Evolutionary conservation across 2,113 vertebrate species (phyloP).

Genomic region (Pollimyrus isidori): DNA sequence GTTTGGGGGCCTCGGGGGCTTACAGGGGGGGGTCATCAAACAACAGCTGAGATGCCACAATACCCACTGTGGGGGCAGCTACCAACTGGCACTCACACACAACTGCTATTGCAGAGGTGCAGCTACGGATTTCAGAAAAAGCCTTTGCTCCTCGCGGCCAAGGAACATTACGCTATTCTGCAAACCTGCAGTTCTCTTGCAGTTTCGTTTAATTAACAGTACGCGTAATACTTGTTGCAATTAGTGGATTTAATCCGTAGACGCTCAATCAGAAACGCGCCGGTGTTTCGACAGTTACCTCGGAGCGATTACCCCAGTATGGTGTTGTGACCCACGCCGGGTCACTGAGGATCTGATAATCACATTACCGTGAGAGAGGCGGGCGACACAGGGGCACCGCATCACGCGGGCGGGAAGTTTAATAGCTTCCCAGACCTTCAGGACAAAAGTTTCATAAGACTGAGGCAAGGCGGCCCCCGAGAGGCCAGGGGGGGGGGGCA

Average conservation of each 20-base stretch:
- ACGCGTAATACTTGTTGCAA: neutral
- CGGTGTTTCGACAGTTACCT: neutral
- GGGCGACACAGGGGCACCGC: neutral
- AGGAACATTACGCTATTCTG: neutral
- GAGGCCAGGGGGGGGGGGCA: too few species aligned
- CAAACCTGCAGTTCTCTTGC: neutral
- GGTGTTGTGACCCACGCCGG: neutral
- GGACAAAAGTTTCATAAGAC: slow-evolving; percentile 2
- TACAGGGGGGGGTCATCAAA: slow-evolving; percentile 52
- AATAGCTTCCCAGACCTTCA: slow-evolving; percentile 9
- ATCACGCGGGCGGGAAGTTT: neutral
- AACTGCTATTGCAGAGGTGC: neutral
- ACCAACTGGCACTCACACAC: neutral
- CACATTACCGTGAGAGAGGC: neutral
- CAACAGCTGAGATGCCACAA: slow-evolving; percentile 22
- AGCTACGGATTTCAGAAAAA: neutral
- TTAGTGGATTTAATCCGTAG: neutral
- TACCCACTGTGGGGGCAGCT: neutral
- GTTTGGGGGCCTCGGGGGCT: slow-evolving; percentile 57
- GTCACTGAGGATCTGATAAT: neutral
- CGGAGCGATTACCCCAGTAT: neutral
- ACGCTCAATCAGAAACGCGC: neutral
- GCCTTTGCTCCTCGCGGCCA: neutral
- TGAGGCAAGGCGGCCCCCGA: neutral
- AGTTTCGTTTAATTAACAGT: neutral